Base-by-base conservation (phyloP, 2,113 vertebrate species). In the Bagarius yarrelli region DNA sequence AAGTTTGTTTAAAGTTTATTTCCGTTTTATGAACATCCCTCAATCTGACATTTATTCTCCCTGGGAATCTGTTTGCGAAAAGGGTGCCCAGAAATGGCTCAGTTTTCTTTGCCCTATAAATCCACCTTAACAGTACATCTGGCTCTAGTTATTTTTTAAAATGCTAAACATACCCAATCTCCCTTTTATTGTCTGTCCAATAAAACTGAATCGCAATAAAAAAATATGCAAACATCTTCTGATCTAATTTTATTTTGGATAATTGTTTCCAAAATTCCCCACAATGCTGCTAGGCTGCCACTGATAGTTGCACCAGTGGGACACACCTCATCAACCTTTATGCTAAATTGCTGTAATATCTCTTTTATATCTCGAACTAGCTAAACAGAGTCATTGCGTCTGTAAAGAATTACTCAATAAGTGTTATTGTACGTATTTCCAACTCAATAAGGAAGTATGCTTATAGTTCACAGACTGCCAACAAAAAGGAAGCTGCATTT, bases 91-190 rank as follows among this genome's bases (percentile, higher is more conserved):
- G 67, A 70, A 70, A 50, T 70, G 30, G n/a, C 23, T 50, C 11
- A 1, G 63, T 64, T 30, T 66, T 66, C 19, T 72, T 71, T 52
- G 44, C 69, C 67, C 47, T 52, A 71, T 53, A 52, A 25, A n/a
- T 71, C 52, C 52, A 16, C 69, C n/a, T 52, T 16, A 47, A 47
- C 44, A 9, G 44, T 27, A 16, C n/a, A 5, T 47, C 66, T 69
- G 23, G 21, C 27, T 71, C 44, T 50, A 71, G 27, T 71, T 27
- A 27, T 52, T 71, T 71, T 6, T 50, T 71, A 5, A 4, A 52
- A 52, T 71, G n/a, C 67, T 40, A 52, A 44, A n/a, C 36, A 44
- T n/a, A 69, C 36, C 23, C 3, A 40, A 40, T 67, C 34, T 14
- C 3, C 12, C 34, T 40, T 19, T 40, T 15, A 66, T 67, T 23